Evolutionary conservation across 2,888 invertebrate genomes (phyloP).

Genomic region (Congeria kusceri): DNA sequence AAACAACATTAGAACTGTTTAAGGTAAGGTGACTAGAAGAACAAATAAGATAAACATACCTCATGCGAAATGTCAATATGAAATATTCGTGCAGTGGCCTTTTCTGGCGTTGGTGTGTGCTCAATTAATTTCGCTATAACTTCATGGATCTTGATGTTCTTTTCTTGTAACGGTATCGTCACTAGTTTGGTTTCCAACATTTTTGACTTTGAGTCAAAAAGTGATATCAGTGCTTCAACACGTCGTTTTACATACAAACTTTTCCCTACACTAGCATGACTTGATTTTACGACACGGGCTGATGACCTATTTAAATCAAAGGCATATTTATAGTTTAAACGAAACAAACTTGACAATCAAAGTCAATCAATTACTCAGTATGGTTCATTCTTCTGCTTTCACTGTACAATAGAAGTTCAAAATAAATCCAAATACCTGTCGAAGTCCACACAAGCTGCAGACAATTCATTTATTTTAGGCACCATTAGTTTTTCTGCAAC

Average conservation of each 20-base stretch:
- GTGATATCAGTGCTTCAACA: conserved; percentile 54
- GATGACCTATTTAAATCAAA: conserved; percentile 56
- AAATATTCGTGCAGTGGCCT: conserved; percentile 65
- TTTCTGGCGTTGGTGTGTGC: conserved; percentile 54
- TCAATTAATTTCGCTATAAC: conserved; percentile 59
- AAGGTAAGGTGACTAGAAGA: background rate
- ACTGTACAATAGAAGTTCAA: no score
- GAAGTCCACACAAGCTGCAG: no score
- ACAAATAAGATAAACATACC: conserved; percentile 50
- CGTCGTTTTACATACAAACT: conserved; percentile 69
- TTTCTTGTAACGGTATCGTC: conserved; percentile 68
- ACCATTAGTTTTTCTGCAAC: conserved; percentile 29
- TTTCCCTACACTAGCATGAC: conserved; percentile 78
- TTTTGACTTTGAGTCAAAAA: background rate
- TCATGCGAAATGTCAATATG: conserved; percentile 77
- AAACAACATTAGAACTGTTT: background rate
- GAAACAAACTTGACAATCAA: no score
- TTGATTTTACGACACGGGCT: conserved; percentile 75
- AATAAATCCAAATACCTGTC: no score
- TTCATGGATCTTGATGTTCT: conserved; percentile 53
- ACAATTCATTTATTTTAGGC: no score
- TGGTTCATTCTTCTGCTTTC: no score
- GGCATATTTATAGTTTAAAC: no score
- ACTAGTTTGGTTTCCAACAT: conserved; percentile 35
- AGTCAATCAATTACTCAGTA: no score